A percentile compares a stretch with the other conserved stretches of the same genome.
phyloP scores from a whole-genome alignment of 2,797 vertebrate genomes.

The Pyrocephalus nanus region DNA sequence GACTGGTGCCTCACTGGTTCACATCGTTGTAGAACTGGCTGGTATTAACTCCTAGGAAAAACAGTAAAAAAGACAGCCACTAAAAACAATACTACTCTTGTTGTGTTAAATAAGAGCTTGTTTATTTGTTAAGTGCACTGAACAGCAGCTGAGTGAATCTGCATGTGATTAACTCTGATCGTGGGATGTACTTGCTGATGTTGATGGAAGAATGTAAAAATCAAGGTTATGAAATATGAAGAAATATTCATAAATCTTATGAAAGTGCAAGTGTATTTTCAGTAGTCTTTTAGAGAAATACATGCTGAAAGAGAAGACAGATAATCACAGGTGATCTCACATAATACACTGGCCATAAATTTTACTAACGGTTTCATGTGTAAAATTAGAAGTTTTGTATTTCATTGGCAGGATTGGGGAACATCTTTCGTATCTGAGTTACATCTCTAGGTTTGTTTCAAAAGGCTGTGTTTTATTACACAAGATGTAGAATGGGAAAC shows the following conservation, averaged over 20 bases:
- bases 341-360: background rate
- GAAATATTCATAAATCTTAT: background rate
- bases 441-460: background rate
- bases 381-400: background rate
- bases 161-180: background rate
- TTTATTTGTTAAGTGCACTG: background rate
- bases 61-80: background rate
- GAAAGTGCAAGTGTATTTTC: background rate
- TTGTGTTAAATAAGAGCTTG: background rate
- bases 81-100: background rate
- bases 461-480: background rate
- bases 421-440: background rate
- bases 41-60: background rate
- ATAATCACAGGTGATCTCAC: background rate
- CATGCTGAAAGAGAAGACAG: background rate
- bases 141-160: background rate
- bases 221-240: background rate
- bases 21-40: background rate
- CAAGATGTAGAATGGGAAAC: background rate
- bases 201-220: background rate
- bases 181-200: background rate
- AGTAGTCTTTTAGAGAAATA: background rate
- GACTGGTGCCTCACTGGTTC: background rate
- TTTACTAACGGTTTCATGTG: background rate
- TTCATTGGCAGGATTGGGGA: background rate